These are phyloP conservation scores for Athalia cordata DNA, from an alignment of 2,888 invertebrate genomes.

Conservation along the genomic window DNA sequence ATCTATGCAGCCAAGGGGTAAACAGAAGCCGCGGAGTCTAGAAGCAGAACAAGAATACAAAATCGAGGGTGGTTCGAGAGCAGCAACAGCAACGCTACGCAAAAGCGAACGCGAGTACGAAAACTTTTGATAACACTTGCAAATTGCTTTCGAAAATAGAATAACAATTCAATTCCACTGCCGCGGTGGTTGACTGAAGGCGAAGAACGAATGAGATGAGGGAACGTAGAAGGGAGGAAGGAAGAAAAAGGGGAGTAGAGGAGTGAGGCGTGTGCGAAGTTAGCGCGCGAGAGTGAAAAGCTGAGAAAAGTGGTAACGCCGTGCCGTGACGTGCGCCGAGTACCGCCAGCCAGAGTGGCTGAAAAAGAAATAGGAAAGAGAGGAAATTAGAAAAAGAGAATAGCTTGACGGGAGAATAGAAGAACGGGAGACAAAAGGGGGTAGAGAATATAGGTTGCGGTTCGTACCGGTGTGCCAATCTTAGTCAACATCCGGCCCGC, in stretches of 20 bases:
- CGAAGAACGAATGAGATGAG: constrained; percentile 50
- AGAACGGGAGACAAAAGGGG: constrained; percentile 21
- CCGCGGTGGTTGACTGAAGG: constrained; percentile 54
- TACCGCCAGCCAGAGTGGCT: constrained; percentile 8
- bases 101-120: constrained; percentile 53
- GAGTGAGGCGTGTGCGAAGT: constrained; percentile 45
- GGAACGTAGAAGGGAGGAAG: constrained; percentile 53
- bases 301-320: constrained; percentile 43
- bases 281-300: constrained; percentile 49
- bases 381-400: constrained; percentile 42
- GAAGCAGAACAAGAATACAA: constrained; percentile 42
- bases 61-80: constrained; percentile 25
- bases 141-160: constrained; percentile 73
- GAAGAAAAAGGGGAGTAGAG: constrained; percentile 48
- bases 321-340: constrained; percentile 42
- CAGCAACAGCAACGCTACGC: too few species aligned
- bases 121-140: constrained; percentile 73
- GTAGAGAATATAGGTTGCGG: constrained; percentile 27
- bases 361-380: constrained; percentile 1
- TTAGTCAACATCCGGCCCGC: constrained; percentile 46
- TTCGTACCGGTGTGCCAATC: constrained; percentile 41
- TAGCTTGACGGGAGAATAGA: not conserved
- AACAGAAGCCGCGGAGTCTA: constrained; percentile 34
- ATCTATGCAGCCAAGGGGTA: constrained; percentile 15
- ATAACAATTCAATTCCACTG: constrained; percentile 72